These are phyloP conservation scores for Etheostoma nigrum DNA, from an alignment of 2,797 vertebrate genomes.

Conservation along the genomic window DNA sequence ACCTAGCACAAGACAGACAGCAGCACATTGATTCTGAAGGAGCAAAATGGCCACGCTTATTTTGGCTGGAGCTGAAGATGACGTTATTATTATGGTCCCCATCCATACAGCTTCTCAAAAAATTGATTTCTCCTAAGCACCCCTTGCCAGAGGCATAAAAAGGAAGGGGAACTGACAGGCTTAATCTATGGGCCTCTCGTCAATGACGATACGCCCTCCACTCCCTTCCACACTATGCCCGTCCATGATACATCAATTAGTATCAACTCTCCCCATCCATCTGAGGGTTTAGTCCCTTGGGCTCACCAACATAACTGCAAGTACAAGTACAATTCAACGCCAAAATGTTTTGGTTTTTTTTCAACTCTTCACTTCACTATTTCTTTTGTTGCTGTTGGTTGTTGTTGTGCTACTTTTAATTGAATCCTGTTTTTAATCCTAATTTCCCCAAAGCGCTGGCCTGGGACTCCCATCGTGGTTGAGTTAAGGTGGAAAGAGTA, in stretches of 20 bases:
- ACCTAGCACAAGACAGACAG: constrained; percentile 60
- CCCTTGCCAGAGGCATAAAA: constrained; percentile 72
- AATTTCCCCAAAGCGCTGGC: constrained; percentile 60
- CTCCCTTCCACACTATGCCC: constrained; percentile 68
- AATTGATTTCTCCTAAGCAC: constrained; percentile 74
- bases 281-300: constrained; percentile 50
- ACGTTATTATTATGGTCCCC: constrained; percentile 74
- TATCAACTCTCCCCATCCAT: constrained; percentile 66
- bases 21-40: constrained; percentile 66
- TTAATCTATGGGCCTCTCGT: constrained; percentile 75
- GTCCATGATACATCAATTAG: constrained; percentile 77
- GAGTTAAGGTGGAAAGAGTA: constrained; percentile 40
- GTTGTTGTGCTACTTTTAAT: constrained; percentile 60
- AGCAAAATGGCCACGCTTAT: constrained; percentile 69
- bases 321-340: constrained; percentile 20
- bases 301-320: constrained; percentile 30
- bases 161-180: constrained; percentile 78
- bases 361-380: constrained; percentile 29
- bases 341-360: constrained; percentile 23
- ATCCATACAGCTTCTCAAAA: constrained; percentile 67
- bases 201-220: constrained; percentile 77
- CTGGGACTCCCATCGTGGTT: constrained; percentile 47
- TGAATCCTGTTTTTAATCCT: constrained; percentile 61
- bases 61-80: constrained; percentile 72
- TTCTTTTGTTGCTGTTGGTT: constrained; percentile 36